Evolutionary conservation across 1,140 invertebrate species (phyloP).

Genomic region (Coenobita brevimanus): DNA sequence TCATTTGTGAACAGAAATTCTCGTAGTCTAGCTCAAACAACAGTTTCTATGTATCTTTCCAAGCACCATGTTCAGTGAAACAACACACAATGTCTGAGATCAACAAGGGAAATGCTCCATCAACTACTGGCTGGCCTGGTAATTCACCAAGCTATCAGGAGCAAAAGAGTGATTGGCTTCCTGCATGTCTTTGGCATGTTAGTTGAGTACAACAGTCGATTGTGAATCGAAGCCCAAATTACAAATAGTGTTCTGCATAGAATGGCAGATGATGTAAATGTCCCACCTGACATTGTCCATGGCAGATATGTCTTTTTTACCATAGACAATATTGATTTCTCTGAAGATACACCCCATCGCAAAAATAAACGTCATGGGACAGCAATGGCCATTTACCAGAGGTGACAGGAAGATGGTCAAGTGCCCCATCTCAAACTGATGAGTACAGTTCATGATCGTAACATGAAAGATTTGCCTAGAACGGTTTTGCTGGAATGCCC

Average conservation of each 20-base stretch:
- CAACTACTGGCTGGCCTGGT: background rate
- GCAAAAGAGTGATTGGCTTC: background rate
- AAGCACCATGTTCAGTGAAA: background rate
- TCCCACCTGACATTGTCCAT: background rate
- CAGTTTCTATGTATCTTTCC: background rate
- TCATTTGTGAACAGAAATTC: too few relatives aligned
- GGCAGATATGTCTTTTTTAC: background rate
- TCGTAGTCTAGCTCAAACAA: background rate
- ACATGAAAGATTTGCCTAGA: background rate
- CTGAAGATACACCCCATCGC: background rate
- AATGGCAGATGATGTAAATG: background rate
- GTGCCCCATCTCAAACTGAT: background rate
- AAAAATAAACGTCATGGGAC: background rate
- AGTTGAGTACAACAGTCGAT: background rate
- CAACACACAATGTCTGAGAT: background rate
- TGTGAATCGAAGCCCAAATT: background rate
- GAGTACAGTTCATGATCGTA: background rate
- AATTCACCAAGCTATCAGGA: background rate
- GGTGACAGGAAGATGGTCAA: background rate
- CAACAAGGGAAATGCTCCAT: background rate
- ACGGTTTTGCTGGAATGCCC: background rate
- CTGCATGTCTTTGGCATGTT: background rate
- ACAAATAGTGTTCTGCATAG: background rate
- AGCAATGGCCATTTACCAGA: constrained; percentile 1
- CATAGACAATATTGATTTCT: background rate